Conservation (phyloP, 2,888 invertebrate genomes). For the Keiferia lycopersicella region DNA sequence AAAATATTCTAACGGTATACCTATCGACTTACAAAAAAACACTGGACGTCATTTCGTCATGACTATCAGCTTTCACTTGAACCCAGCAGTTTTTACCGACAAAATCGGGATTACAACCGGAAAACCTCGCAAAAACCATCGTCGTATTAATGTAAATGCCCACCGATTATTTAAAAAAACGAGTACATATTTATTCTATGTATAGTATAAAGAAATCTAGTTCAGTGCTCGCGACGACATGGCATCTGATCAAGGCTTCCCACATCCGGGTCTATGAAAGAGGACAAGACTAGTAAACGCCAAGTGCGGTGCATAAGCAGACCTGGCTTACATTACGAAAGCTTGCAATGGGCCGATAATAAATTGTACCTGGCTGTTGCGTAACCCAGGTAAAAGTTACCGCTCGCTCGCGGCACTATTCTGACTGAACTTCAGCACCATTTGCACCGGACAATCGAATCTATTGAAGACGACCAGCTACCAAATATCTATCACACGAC, state of each 20-base stretch:
- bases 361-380: slow-evolving; percentile 75
- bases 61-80: slow-evolving; percentile 47
- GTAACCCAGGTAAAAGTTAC: slow-evolving; percentile 77
- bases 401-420: slow-evolving; percentile 64
- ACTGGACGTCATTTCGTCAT: slow-evolving; percentile 34
- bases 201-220: slow-evolving; percentile 9
- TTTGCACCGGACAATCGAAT: slow-evolving; percentile 34
- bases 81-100: slow-evolving; percentile 30
- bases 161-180: not conserved
- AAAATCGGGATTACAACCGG: slow-evolving; percentile 13
- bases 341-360: slow-evolving; percentile 71
- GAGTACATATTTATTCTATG: not conserved
- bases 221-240: not conserved
- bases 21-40: slow-evolving; percentile 37
- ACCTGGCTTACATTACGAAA: slow-evolving; percentile 73
- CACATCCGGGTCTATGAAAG: slow-evolving; percentile 52
- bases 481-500: not conserved
- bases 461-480: slow-evolving; percentile 6
- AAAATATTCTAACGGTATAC: slow-evolving; percentile 33
- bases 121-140: not conserved
- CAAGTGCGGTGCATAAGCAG: slow-evolving; percentile 55
- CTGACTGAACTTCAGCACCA: slow-evolving; percentile 68
- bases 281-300: slow-evolving; percentile 51
- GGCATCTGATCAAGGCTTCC: slow-evolving; percentile 33
- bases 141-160: not conserved